Conservation (phyloP, 2,888 invertebrate genomes). For the Drosophila acutilabella region DNA sequence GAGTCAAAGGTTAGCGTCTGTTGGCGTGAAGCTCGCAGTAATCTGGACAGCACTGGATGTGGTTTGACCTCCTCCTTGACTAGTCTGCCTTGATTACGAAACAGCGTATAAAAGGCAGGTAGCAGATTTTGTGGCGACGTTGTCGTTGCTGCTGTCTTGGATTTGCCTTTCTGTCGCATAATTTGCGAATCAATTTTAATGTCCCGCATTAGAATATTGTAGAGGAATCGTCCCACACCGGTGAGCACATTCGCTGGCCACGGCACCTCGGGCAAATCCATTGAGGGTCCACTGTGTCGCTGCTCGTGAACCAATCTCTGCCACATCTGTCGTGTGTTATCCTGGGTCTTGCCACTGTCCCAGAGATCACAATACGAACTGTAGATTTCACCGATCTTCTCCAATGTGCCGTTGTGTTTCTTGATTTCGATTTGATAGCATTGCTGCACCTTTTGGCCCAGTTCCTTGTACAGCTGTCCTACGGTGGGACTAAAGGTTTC, state of each 20-base stretch:
- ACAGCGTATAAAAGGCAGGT: conserved; percentile 93
- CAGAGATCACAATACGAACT: conserved; percentile 89
- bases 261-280: conserved; percentile 86
- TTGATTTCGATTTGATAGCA: conserved; percentile 89
- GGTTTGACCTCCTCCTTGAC: conserved; percentile 92
- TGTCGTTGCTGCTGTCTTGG: conserved; percentile 69
- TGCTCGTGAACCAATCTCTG: conserved; percentile 87
- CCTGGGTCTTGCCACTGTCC: conserved; percentile 84
- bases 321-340: conserved; percentile 91
- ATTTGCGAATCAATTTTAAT: conserved; percentile 92
- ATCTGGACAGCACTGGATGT: conserved; percentile 89
- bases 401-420: conserved; percentile 88
- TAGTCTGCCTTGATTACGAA: conserved; percentile 88
- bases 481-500: conserved; percentile 92
- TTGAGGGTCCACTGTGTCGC: conserved; percentile 86
- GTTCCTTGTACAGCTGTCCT: conserved; percentile 87
- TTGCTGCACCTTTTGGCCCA: conserved; percentile 90
- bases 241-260: conserved; percentile 89
- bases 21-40: conserved; percentile 89
- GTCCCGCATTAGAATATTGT: conserved; percentile 93
- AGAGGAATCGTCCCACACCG: conserved; percentile 93
- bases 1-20: conserved; percentile 91
- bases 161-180: conserved; percentile 86
- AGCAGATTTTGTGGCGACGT: conserved; percentile 86
- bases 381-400: conserved; percentile 88